A percentile compares a stretch with the other conserved stretches of the same genome.
These are phyloP conservation scores for Eremophila alpestris DNA, from an alignment of 2,797 vertebrate species.

Conservation along the genomic window DNA sequence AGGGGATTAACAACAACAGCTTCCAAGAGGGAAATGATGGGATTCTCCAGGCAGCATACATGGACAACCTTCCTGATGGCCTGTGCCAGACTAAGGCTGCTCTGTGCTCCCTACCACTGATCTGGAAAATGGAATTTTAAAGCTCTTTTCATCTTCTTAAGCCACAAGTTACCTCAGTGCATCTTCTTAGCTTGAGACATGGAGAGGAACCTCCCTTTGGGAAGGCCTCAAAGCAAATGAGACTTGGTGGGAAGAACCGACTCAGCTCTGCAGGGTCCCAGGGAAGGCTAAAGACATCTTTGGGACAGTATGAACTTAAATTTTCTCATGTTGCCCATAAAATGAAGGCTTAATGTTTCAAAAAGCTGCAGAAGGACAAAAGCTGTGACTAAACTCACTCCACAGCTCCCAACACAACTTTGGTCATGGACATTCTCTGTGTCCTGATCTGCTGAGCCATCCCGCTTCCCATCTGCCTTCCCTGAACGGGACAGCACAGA, in stretches of 20 bases:
- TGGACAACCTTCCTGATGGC: background rate
- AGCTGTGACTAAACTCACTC: background rate
- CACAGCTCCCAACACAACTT: background rate
- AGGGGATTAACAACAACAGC: background rate
- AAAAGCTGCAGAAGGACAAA: background rate
- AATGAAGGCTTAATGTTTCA: background rate
- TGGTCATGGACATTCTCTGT: background rate
- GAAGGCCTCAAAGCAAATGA: background rate
- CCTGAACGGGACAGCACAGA: rapidly evolving
- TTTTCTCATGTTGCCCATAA: background rate
- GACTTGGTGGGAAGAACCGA: background rate
- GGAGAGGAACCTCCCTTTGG: background rate
- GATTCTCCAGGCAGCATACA: background rate
- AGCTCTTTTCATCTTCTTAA: background rate
- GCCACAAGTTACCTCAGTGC: background rate
- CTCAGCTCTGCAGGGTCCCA: background rate
- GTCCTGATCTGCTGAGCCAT: background rate
- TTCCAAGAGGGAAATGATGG: background rate
- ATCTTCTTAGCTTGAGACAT: background rate
- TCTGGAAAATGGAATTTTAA: background rate
- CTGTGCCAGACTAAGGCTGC: background rate
- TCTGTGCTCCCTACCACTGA: background rate
- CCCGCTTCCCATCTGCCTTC: background rate
- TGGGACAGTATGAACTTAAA: background rate
- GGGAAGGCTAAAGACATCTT: background rate